Evolutionary conservation across 2,797 vertebrate genomes (phyloP), one percentile per base, ranked within the genome.

Genomic region (Netta rufina): DNA sequence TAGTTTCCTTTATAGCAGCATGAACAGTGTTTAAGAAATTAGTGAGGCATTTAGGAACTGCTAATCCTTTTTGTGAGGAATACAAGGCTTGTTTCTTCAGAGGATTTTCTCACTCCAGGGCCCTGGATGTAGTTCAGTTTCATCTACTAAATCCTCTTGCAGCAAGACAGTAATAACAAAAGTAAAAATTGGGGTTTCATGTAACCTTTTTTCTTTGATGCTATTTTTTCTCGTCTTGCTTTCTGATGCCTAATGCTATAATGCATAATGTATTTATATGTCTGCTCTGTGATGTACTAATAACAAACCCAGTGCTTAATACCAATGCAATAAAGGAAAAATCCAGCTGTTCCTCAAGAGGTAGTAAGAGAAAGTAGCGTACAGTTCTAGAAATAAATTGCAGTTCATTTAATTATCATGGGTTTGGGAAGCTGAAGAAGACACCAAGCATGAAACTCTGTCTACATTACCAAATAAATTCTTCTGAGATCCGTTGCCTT

Each of bases 31-130:
- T 93, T 90, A 85, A 93, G 81, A 93, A 95, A 93, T 94, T 60
- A 95, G 88, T 93, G 90, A 89, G 84, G 88, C 92, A 92, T 95
- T 96, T 92, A 92, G 88, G 66, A 85, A 41, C 75, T 64, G 78
- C 66, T 96, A 92, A 95, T 96, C 88, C 93, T 92, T 51, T 81
- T 43, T 80, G 65, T 75, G 78, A 89, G 69, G 90, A 90, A 92
- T 56, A 80, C 69, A 93, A 90, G 81, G 39, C 86, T 95, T 96
- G 78, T 89, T 96, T 92, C 81, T 90, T 90, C 5, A 1, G 69
- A 88, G 65, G 83, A 92, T 92, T 96, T 93, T 83, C 93, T 85
- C 67, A 65, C 80, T 77, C 69, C 24, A 80, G 65, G 70, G 85
- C 38, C 53, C 39, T 54, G 49, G 71, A 53, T 39, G 57, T 3